Percentiles rank a stretch among this genome's conserved stretches.
Evolutionary conservation across 2,113 vertebrate genomes (phyloP).

Genomic region (Galbula dea): DNA sequence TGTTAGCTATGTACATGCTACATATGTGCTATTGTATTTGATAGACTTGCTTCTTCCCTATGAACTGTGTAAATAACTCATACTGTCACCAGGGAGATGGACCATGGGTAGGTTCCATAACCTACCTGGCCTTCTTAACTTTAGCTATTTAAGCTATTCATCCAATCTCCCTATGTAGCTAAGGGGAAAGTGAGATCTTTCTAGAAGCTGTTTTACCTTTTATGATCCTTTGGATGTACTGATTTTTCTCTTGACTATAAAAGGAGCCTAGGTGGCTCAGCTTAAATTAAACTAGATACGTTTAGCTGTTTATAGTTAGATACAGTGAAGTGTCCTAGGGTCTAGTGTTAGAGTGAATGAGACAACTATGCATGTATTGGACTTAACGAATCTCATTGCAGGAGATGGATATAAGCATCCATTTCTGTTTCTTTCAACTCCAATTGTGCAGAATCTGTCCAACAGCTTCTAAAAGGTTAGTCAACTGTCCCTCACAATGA

Average conservation of each 20-base stretch:
- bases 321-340: background rate
- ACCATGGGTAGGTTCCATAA: background rate
- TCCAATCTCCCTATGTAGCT: background rate
- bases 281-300: background rate
- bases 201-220: background rate
- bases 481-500: background rate
- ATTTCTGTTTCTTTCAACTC: background rate
- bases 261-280: background rate
- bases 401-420: background rate
- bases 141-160: background rate
- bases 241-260: background rate
- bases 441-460: background rate
- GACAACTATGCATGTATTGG: background rate
- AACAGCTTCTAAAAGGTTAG: background rate
- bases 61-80: background rate
- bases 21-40: background rate
- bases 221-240: background rate
- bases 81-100: conserved; percentile 5
- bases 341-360: background rate
- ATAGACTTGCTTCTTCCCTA: background rate
- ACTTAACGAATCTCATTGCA: background rate
- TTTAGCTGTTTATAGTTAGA: background rate
- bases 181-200: background rate
- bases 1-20: background rate
- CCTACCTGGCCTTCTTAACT: background rate